Base-by-base conservation (phyloP, 2,888 invertebrate genomes). In the Pseudoips prasinana region DNA sequence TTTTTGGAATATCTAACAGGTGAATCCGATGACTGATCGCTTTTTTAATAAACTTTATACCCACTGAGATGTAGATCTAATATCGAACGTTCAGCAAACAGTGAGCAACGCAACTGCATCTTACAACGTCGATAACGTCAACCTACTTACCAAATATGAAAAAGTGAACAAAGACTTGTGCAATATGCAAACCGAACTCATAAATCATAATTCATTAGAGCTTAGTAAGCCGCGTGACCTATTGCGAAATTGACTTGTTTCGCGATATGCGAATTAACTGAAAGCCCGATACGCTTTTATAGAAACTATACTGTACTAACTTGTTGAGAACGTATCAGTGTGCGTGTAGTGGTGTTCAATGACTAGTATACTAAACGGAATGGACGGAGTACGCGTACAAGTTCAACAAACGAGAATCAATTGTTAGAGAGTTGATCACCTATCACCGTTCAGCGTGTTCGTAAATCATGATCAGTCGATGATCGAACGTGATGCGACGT, bases 391-490 rank as follows among this genome's bases (percentile, higher is more conserved):
- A 53, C 57, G 59, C 53, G 54, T 52, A 40, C 56, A 64, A 69
- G 71, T 68, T 76, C 58, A 71, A 76, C 68, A 77, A 81, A 77
- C 77, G 71, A 75, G 73, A 77, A 75, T 78, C 81, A 79, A 79
- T 83, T 75, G 82, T 81, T 76, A 68, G 50, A 57, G 64, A 60
- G 50, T 64, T 63, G 82, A 79, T 81, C 78, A 82, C 73, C 81
- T 77, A 83, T 85, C 83, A 82, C 72, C 80, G 77, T 67, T 62
- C 73, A 73, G 63, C 74, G 75, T 73, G 73, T 83, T 70, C 81
- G 83, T 86, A 83, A 85, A 85, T 86, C 87, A 87, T 85, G 86
- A 82, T 82, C 83, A 80, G 72, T 60, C 77, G 82, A 76, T 81
- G 84, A 85, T 84, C 78, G 75, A 66, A 64, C 73, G 63, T 69